phyloP scores from a whole-genome alignment of 2,797 vertebrate genomes.

The Oophaga sylvatica region DNA sequence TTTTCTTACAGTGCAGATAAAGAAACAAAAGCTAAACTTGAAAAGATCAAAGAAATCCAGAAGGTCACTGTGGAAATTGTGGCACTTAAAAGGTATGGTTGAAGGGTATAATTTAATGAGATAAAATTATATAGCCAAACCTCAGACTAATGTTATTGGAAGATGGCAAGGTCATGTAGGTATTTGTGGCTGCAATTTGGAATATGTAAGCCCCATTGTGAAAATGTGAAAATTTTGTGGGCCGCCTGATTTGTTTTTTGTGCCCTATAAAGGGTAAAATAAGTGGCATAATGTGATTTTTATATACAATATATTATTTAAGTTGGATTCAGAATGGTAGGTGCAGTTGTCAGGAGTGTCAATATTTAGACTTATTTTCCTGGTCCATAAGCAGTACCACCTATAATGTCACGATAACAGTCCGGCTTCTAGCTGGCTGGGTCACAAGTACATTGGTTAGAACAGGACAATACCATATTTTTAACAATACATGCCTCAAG shows the following conservation, averaged over 20 bases:
- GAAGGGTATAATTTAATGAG: neutral
- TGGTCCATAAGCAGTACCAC: too few species aligned
- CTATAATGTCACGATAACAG: too few species aligned
- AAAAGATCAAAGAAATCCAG: constrained; percentile 65
- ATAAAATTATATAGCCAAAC: neutral
- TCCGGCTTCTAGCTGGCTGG: too few species aligned
- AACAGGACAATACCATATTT: too few species aligned
- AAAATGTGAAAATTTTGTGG: neutral
- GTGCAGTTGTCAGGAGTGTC: too few species aligned
- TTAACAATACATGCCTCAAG: too few species aligned
- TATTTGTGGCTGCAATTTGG: neutral
- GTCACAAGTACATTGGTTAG: too few species aligned
- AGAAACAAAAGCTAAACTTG: constrained; percentile 69
- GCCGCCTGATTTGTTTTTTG: neutral
- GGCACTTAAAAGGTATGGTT: constrained; percentile 69
- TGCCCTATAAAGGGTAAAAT: too few species aligned
- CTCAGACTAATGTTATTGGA: neutral
- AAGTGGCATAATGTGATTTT: too few species aligned
- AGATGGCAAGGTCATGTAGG: neutral
- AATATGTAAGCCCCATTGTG: neutral
- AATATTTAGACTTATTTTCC: too few species aligned
- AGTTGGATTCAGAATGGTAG: too few species aligned
- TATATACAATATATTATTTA: too few species aligned
- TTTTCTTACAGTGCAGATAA: constrained; percentile 67
- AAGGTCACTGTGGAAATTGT: constrained; percentile 65